These are phyloP conservation scores for Atrichornis clamosus DNA, from an alignment of 2,113 vertebrate genomes.

Conservation along the genomic window DNA sequence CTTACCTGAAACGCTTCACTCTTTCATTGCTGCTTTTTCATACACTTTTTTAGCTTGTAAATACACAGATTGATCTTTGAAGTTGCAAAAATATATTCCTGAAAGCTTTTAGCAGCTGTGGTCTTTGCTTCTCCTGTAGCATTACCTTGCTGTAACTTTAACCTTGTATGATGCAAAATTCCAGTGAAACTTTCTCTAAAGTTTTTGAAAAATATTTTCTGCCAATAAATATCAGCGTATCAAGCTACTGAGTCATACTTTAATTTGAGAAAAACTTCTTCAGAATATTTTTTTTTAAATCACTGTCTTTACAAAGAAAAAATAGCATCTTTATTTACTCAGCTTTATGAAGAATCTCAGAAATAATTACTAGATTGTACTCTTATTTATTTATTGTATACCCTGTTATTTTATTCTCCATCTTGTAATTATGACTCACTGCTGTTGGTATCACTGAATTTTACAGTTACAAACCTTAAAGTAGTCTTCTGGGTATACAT, in stretches of 20 bases:
- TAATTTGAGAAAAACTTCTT: background rate
- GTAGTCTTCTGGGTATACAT: background rate
- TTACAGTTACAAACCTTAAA: background rate
- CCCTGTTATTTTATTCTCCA: background rate
- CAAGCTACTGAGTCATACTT: background rate
- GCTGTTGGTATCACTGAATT: background rate
- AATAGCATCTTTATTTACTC: background rate
- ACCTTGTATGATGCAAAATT: background rate
- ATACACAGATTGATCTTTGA: background rate
- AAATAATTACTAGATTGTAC: background rate
- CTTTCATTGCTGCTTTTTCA: background rate
- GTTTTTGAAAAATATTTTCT: background rate
- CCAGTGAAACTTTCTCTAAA: background rate
- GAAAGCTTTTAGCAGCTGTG: background rate
- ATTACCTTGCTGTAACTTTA: background rate
- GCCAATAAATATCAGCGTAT: background rate
- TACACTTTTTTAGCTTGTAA: background rate
- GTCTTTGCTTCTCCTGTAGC: background rate
- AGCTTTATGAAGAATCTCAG: background rate
- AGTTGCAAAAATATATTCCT: background rate
- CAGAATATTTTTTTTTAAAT: background rate
- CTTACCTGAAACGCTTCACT: background rate
- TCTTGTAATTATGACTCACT: background rate
- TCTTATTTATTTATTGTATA: background rate
- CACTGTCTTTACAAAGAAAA: background rate